These are phyloP conservation scores for Odocoileus hemionus DNA, from an alignment of 2,113 vertebrate species.

Conservation along the genomic window DNA sequence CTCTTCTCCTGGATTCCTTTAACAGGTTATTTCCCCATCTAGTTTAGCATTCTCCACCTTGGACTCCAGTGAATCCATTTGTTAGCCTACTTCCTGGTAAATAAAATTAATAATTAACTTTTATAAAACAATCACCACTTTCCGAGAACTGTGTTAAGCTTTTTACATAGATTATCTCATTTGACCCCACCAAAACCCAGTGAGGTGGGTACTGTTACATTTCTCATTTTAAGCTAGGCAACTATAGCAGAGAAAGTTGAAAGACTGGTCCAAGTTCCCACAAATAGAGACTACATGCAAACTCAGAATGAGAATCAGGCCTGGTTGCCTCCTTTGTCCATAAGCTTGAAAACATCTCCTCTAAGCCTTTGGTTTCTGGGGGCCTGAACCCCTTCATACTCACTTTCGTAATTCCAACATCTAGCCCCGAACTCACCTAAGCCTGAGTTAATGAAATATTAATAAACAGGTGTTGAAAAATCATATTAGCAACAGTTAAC, in stretches of 20 bases:
- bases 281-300: not conserved
- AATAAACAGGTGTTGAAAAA: constrained; percentile 11
- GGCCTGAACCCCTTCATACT: not conserved
- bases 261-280: not conserved
- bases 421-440: not conserved
- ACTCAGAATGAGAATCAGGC: not conserved
- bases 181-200: not conserved
- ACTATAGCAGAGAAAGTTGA: not conserved
- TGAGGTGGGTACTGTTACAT: not conserved
- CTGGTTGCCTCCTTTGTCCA: not conserved
- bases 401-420: not conserved
- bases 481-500: not conserved
- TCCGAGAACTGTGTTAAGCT: not conserved
- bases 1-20: not conserved
- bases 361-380: not conserved
- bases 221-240: constrained; percentile 6
- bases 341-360: not conserved
- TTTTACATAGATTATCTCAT: not conserved
- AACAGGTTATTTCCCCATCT: not conserved
- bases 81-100: not conserved
- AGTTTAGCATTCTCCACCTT: not conserved
- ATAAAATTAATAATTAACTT: constrained; percentile 27
- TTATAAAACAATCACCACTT: not conserved
- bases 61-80: not conserved
- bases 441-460: not conserved